Evolutionary conservation across 2,113 vertebrate genomes (phyloP).

Genomic region (Ophthalmolycus amberensis): DNA sequence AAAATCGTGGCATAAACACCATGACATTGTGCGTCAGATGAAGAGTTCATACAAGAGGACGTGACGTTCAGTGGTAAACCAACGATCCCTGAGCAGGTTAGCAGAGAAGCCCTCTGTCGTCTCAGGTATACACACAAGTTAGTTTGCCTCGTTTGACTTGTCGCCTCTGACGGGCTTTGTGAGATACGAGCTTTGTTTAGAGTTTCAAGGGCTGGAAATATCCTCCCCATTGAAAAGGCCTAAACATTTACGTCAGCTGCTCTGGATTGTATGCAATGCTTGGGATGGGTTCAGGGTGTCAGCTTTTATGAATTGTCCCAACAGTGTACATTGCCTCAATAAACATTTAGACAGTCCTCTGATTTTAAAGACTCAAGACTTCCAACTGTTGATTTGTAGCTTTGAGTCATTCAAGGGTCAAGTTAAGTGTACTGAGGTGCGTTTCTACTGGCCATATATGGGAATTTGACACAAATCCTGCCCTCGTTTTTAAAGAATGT

Average conservation of each 20-base stretch:
- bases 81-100: conserved; percentile 22
- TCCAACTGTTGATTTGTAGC: conserved; percentile 17
- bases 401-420: conserved; percentile 20
- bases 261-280: conserved; percentile 58
- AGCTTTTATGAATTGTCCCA: conserved; percentile 63
- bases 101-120: conserved; percentile 38
- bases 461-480: neutral
- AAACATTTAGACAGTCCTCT: conserved; percentile 67
- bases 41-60: neutral
- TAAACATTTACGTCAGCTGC: conserved; percentile 68
- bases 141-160: conserved; percentile 58
- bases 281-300: conserved; percentile 56
- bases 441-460: conserved; percentile 15
- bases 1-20: neutral
- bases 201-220: conserved; percentile 75
- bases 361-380: conserved; percentile 51
- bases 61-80: conserved; percentile 5
- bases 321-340: conserved; percentile 56
- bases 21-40: neutral
- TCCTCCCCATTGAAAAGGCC: conserved; percentile 59
- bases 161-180: conserved; percentile 51
- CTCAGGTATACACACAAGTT: conserved; percentile 69
- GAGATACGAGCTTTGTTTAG: conserved; percentile 72
- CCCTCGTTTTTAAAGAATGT: neutral
- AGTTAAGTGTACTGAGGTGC: neutral